Conservation (phyloP, 2,113 vertebrate species). For the Lontra canadensis region DNA sequence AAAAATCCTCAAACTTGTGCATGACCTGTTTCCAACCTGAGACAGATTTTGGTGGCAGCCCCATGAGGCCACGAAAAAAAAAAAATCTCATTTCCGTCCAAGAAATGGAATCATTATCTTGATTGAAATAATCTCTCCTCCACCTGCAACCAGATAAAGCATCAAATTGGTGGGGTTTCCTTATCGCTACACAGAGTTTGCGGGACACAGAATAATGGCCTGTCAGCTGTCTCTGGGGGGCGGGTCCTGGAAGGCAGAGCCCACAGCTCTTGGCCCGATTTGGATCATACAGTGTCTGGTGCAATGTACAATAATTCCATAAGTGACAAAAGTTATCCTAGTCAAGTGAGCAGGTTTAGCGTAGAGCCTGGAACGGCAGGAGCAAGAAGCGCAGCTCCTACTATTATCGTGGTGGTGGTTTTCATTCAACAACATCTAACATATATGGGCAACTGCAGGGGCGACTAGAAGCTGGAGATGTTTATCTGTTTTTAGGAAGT, state of each 20-base stretch:
- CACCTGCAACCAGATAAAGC: conserved; percentile 73
- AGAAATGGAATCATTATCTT: conserved; percentile 79
- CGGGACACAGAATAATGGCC: conserved; percentile 66
- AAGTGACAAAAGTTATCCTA: not conserved
- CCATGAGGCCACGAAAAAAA: not conserved
- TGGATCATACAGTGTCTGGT: not conserved
- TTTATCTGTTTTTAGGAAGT: not conserved
- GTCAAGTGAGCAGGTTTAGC: conserved; percentile 2
- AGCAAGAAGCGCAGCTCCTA: not conserved
- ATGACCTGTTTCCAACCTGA: conserved; percentile 48
- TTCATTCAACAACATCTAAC: not conserved
- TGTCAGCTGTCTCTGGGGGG: conserved; percentile 63
- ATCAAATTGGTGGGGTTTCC: conserved; percentile 69
- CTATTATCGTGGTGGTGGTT: no score
- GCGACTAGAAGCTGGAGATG: fast-evolving
- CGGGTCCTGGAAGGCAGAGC: not conserved
- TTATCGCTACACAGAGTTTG: conserved; percentile 55
- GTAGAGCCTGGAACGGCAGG: not conserved
- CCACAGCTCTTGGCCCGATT: not conserved
- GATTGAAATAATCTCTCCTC: conserved; percentile 75
- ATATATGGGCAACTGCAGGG: not conserved
- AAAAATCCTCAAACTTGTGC: conserved; percentile 68
- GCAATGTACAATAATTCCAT: not conserved
- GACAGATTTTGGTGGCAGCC: conserved; percentile 14
- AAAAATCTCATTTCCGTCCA: conserved; percentile 73